Conservation (phyloP, 2,113 vertebrate genomes). For the Pituophis catenifer region DNA sequence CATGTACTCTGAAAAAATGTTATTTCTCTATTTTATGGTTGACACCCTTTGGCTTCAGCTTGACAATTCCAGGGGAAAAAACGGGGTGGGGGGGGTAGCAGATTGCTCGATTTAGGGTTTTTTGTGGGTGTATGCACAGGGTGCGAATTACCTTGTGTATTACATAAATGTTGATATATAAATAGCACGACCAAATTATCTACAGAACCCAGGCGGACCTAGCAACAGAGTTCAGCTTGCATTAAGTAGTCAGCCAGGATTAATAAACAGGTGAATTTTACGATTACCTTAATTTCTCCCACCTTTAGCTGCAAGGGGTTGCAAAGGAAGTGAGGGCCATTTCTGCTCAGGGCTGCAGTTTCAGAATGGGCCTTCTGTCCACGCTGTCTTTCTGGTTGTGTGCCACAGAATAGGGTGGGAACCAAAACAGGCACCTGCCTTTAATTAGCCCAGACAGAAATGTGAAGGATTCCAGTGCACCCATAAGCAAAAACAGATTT, state of each 20-base stretch:
- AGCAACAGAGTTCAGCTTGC: neutral
- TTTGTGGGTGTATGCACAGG: neutral
- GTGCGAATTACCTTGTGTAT: neutral
- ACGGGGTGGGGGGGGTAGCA: too few relatives aligned
- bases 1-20: neutral
- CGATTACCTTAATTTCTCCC: neutral
- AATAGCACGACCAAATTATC: neutral
- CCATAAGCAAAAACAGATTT: neutral
- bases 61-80: neutral
- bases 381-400: neutral
- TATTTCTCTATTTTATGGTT: neutral
- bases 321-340: neutral
- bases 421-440: neutral
- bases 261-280: neutral
- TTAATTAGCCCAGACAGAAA: neutral
- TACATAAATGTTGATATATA: neutral
- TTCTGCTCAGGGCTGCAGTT: neutral
- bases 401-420: neutral
- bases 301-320: neutral
- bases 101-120: neutral
- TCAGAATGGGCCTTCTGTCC: neutral
- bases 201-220: neutral
- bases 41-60: neutral
- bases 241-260: neutral
- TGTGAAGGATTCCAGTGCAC: neutral